These are phyloP conservation scores for Lytechinus pictus DNA, from an alignment of 35 echinoderm and acorn worm genomes.

Conservation along the genomic window DNA sequence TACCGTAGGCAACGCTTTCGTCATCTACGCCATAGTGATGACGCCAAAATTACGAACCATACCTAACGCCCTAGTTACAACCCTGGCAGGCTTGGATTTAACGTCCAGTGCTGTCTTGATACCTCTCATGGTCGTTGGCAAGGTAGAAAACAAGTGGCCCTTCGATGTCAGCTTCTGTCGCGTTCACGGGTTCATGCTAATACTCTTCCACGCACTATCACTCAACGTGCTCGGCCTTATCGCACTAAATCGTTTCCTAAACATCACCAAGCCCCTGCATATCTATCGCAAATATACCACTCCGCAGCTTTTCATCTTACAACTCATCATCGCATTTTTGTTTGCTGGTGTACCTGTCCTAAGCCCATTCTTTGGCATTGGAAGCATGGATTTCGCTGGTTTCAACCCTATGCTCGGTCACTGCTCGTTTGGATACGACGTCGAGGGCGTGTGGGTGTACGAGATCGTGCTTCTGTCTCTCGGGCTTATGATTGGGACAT, in stretches of 20 bases:
- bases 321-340: background rate
- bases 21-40: conserved; percentile 37
- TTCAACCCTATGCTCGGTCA: conserved; percentile 46
- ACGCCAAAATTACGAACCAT: conserved; percentile 22
- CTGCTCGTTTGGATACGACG: conserved; percentile 31
- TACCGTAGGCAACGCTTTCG: conserved; percentile 27
- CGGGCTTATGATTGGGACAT: background rate
- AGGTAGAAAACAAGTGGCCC: conserved; percentile 37
- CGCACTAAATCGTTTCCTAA: conserved; percentile 6
- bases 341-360: conserved; percentile 12
- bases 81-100: background rate
- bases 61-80: conserved; percentile 27
- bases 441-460: conserved; percentile 27
- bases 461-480: conserved; percentile 33
- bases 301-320: conserved; percentile 1
- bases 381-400: conserved; percentile 1
- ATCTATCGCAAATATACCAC: conserved; percentile 42
- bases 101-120: background rate
- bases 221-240: conserved; percentile 26
- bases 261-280: conserved; percentile 41
- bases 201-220: conserved; percentile 41
- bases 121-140: conserved; percentile 35
- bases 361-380: conserved; percentile 24
- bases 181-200: conserved; percentile 17
- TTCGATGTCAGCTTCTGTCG: conserved; percentile 39